Percentiles rank a stretch among this genome's conserved stretches.
phyloP scores from a whole-genome alignment of 2,113 vertebrate genomes.

The Cololabis saira region DNA sequence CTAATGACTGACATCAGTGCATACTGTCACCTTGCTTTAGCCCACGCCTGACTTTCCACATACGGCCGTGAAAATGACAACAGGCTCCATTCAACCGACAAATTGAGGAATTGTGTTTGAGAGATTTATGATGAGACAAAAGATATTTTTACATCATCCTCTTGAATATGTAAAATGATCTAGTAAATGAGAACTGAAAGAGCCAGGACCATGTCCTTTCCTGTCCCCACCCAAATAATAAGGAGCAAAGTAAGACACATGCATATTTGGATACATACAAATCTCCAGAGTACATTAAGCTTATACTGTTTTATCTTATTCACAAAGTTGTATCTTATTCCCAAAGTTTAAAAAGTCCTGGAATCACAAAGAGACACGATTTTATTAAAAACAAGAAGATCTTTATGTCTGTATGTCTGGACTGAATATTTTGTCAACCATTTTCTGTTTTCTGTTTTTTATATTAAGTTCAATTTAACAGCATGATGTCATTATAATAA shows the following conservation, averaged over 20 bases:
- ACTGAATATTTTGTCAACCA: slow-evolving; percentile 44
- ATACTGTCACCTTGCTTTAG: slow-evolving; percentile 41
- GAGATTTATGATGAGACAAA: too few species aligned
- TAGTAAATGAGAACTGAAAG: slow-evolving; percentile 21
- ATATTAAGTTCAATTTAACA: too few species aligned
- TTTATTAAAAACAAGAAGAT: slow-evolving; percentile 63
- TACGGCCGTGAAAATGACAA: slow-evolving; percentile 22
- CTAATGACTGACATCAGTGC: slow-evolving; percentile 57
- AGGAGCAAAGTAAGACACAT: slow-evolving; percentile 32
- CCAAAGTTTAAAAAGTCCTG: slow-evolving; percentile 42
- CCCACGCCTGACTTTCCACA: slow-evolving; percentile 27
- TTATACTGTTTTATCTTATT: slow-evolving; percentile 52
- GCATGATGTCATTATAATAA: too few species aligned
- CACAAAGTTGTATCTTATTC: slow-evolving; percentile 39
- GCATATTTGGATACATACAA: slow-evolving; percentile 24
- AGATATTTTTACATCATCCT: neutral
- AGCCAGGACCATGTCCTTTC: slow-evolving; percentile 10
- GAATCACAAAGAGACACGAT: slow-evolving; percentile 47
- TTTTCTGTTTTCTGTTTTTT: too few species aligned
- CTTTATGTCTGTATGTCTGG: slow-evolving; percentile 41
- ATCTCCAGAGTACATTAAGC: slow-evolving; percentile 44
- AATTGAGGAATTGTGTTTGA: neutral
- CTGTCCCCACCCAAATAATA: slow-evolving; percentile 25
- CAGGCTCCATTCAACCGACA: slow-evolving; percentile 14
- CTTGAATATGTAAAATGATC: slow-evolving; percentile 20